Percentiles rank a stretch among this genome's conserved stretches.
Conservation (phyloP, 2,797 vertebrate species). For the Cynodonichthys magdalenae region DNA sequence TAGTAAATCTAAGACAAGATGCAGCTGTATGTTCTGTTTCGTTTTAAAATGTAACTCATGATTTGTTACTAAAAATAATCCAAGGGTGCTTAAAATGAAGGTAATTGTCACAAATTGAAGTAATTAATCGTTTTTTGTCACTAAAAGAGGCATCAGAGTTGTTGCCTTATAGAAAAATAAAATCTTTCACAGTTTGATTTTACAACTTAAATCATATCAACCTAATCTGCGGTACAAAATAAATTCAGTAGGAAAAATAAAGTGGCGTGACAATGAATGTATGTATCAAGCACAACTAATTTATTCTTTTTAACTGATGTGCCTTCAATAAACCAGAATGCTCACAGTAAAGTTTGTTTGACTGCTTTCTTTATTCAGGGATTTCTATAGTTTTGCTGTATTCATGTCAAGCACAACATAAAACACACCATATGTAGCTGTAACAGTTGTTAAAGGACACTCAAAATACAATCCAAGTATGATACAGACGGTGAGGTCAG, state of each 20-base stretch:
- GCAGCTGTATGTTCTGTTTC: conserved; percentile 27
- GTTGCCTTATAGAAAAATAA: conserved; percentile 23
- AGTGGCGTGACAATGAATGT: conserved; percentile 66
- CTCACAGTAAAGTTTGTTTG: conserved; percentile 19
- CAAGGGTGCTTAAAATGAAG: conserved; percentile 23
- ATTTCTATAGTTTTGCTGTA: neutral
- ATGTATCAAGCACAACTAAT: conserved; percentile 55
- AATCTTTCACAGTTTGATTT: neutral
- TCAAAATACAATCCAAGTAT: too few relatives aligned
- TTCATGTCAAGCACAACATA: neutral
- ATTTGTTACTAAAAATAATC: conserved; percentile 7
- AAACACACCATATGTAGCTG: neutral
- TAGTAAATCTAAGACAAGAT: conserved; percentile 44
- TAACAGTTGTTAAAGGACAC: too few relatives aligned
- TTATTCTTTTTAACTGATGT: conserved; percentile 74
- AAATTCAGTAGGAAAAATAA: conserved; percentile 33
- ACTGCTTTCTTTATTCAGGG: neutral
- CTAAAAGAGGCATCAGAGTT: conserved; percentile 9
- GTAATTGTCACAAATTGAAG: conserved; percentile 2
- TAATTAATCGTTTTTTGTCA: neutral
- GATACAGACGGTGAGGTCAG: too few relatives aligned
- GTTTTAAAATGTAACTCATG: conserved; percentile 36
- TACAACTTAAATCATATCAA: conserved; percentile 15
- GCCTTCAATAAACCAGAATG: conserved; percentile 80
- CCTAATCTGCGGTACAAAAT: conserved; percentile 18